Percentiles rank a stretch among this genome's conserved stretches.
Evolutionary conservation across 2,113 vertebrate genomes (phyloP).

Genomic region (Colistium nudipinnis): DNA sequence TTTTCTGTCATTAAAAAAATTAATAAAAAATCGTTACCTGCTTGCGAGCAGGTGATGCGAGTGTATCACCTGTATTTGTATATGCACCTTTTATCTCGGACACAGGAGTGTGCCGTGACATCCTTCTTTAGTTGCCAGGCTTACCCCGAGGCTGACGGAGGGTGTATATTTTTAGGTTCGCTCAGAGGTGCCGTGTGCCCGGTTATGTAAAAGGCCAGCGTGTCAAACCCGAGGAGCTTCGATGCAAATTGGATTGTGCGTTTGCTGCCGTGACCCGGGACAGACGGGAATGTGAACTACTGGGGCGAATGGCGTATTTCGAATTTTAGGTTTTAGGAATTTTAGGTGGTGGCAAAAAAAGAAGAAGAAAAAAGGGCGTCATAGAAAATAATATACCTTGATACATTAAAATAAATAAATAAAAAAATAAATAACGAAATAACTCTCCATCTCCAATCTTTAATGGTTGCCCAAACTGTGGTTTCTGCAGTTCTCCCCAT

Average conservation of each 20-base stretch:
- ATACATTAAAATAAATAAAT: neutral
- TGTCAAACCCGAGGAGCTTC: slow-evolving; percentile 26
- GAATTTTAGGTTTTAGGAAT: too few species aligned
- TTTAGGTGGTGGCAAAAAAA: too few species aligned
- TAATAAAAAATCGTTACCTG: neutral
- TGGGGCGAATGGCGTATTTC: neutral
- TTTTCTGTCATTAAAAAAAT: neutral
- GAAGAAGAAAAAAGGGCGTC: too few species aligned
- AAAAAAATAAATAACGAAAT: neutral
- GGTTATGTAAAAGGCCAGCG: slow-evolving; percentile 49
- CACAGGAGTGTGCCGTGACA: slow-evolving; percentile 36
- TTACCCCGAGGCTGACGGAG: slow-evolving; percentile 24
- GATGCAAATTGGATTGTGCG: slow-evolving; percentile 46
- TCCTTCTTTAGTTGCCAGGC: slow-evolving; percentile 41
- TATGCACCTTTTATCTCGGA: slow-evolving; percentile 13
- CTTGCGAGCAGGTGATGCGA: slow-evolving; percentile 1
- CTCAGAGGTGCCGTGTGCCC: slow-evolving; percentile 2
- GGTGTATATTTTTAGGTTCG: slow-evolving; percentile 57
- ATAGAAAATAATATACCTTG: too few species aligned
- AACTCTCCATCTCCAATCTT: slow-evolving; percentile 77
- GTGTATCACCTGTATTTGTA: slow-evolving; percentile 14
- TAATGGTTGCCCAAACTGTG: slow-evolving; percentile 78
- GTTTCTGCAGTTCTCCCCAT: slow-evolving; percentile 48
- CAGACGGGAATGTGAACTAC: slow-evolving; percentile 28
- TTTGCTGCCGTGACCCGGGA: slow-evolving; percentile 19